Conservation (phyloP, 2,113 vertebrate species). For the Xenus cinereus region DNA sequence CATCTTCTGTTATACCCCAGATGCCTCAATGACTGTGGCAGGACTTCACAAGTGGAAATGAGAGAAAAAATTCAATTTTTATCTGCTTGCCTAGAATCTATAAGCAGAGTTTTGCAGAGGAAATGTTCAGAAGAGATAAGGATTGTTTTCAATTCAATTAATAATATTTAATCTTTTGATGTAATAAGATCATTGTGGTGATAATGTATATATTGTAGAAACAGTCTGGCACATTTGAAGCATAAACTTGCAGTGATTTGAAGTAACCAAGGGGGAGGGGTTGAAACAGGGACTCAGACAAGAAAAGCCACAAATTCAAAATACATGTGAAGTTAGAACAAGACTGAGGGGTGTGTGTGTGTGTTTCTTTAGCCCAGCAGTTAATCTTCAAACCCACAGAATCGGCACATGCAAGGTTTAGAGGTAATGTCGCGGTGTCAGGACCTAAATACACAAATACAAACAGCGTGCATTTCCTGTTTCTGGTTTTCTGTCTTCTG, state of each 20-base stretch:
- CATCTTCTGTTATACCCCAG: neutral
- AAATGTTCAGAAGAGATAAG: neutral
- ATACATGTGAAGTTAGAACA: neutral
- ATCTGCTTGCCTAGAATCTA: neutral
- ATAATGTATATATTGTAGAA: neutral
- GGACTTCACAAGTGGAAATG: neutral
- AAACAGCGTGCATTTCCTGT: neutral
- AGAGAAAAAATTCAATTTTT: neutral
- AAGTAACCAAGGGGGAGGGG: neutral
- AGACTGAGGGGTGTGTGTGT: neutral
- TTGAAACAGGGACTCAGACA: neutral
- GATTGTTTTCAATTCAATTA: neutral
- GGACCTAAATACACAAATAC: neutral
- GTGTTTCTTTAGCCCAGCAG: neutral
- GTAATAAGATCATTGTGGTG: neutral
- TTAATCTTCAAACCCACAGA: neutral
- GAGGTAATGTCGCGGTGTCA: neutral
- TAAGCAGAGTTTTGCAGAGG: neutral
- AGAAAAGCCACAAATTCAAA: neutral
- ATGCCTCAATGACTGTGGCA: neutral
- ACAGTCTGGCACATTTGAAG: neutral
- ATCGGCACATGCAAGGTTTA: neutral
- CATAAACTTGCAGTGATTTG: neutral
- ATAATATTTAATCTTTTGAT: neutral
- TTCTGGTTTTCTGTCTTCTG: neutral